Evolutionary conservation across 2,113 vertebrate species (phyloP), one percentile per base, ranked within the genome.

Genomic region (Phoxinus phoxinus): DNA sequence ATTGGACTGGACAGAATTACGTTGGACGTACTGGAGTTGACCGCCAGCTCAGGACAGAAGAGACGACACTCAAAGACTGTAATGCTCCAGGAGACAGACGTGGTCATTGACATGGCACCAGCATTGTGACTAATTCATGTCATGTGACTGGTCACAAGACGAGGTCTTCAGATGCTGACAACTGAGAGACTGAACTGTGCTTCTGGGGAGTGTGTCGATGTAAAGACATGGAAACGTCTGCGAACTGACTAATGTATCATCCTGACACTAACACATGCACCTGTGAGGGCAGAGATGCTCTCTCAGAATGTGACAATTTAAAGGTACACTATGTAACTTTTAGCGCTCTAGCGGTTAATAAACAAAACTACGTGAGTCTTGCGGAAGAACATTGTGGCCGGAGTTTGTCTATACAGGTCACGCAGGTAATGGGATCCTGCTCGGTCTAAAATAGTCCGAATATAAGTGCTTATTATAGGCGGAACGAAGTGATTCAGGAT

Each of bases 1-100:
- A 48, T 83, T 86, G 77, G 72, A 69, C 51, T 69, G 76, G 83
- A 92, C 85, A 86, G 85, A 83, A 53, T 84, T 84, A 84, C 71
- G 4, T 75, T 86, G 86, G 17, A 23, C n/a, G 56, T 79, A 44
- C 77, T 84, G 53, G 53, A 56, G 53, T 56, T 56, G 35, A 81
- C 46, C 5, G 3, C 53, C 32, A 37, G 51, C 46, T 71, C 12
- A 59, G 51, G 63, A 72, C 11, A 6, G 46, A 65, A 69, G 41
- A 61, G 65, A 35, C n/a, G 23, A 41, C n/a, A 35, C 17, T 19
- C 46, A 81, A 61, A 79, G 51, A n/a, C 35, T 0, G 59, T 53
- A 30, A 59, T 83, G 61, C 53, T 76, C 72, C 83, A 71, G 56
- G 19, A 58, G 77, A 53, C 81, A 6, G 48, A 67, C 37, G 58